A percentile compares a stretch with the other conserved stretches of the same genome.
These are phyloP conservation scores for Xiphorhynchus elegans DNA, from an alignment of 2,113 vertebrate species.

Conservation along the genomic window DNA sequence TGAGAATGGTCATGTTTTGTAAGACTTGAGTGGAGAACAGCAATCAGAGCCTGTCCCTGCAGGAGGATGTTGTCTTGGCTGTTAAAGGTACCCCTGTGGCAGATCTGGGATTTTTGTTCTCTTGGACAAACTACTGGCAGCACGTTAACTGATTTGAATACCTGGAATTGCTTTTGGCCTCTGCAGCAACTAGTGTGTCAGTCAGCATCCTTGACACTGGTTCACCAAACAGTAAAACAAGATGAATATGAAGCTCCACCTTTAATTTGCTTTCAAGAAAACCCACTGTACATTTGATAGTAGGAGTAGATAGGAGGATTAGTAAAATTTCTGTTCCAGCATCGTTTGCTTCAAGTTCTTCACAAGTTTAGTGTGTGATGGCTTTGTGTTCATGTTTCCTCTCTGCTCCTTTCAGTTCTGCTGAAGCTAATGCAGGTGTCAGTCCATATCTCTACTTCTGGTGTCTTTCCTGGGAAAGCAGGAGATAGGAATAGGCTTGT, in stretches of 20 bases:
- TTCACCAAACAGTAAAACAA: not conserved
- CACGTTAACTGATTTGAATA: not conserved
- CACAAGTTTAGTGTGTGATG: not conserved
- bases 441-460: not conserved
- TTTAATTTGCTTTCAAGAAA: not conserved
- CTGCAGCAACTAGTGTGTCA: not conserved
- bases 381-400: not conserved
- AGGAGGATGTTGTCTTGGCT: not conserved
- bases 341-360: not conserved
- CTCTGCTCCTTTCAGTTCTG: not conserved
- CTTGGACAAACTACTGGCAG: not conserved
- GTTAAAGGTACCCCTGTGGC: not conserved
- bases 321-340: not conserved
- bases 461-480: not conserved
- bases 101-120: not conserved
- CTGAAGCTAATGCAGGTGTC: not conserved
- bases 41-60: not conserved
- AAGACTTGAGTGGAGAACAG: accelerated
- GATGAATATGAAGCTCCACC: not conserved
- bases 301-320: not conserved
- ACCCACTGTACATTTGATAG: not conserved
- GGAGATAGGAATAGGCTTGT: not conserved
- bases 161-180: not conserved
- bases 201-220: not conserved
- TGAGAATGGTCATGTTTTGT: accelerated